A percentile compares a stretch with the other conserved stretches of the same genome.
Conservation (phyloP, 2,113 vertebrate genomes). For the Nannospalax galili region DNA sequence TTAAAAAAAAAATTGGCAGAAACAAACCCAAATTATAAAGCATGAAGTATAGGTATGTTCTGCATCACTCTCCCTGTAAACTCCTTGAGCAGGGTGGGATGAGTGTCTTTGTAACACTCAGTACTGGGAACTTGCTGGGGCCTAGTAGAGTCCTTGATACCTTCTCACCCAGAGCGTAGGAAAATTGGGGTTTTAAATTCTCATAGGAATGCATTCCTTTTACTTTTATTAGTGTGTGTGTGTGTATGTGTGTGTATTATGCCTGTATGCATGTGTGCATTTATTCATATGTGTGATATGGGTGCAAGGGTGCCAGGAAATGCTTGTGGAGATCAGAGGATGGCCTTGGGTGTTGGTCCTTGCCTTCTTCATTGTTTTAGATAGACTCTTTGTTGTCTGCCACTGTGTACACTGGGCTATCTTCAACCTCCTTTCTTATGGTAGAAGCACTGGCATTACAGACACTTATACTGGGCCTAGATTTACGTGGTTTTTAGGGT, state of each 20-base stretch:
- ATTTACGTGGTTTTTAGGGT: too few species aligned
- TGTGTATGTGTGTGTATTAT: neutral
- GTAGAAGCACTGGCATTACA: neutral
- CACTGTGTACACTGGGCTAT: neutral
- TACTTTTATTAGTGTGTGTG: neutral
- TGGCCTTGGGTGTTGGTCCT: neutral
- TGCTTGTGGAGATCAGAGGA: neutral
- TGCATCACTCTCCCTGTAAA: neutral
- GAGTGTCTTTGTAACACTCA: neutral
- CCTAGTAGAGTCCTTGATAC: neutral
- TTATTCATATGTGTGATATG: neutral
- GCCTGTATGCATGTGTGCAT: too few species aligned
- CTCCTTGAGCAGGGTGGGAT: conserved; percentile 1
- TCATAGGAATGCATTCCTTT: neutral
- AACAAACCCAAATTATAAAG: neutral
- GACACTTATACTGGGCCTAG: neutral
- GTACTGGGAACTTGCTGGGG: neutral
- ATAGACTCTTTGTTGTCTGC: neutral
- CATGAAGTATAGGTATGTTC: neutral
- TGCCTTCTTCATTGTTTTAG: neutral
- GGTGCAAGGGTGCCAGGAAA: neutral
- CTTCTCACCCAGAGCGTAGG: neutral
- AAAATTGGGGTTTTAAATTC: neutral
- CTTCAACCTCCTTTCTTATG: neutral
- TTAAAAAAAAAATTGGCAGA: too few species aligned